Evolutionary conservation across 2,888 invertebrate species (phyloP), one percentile per base, ranked within the genome.

Genomic region (Nomada fucata): DNA sequence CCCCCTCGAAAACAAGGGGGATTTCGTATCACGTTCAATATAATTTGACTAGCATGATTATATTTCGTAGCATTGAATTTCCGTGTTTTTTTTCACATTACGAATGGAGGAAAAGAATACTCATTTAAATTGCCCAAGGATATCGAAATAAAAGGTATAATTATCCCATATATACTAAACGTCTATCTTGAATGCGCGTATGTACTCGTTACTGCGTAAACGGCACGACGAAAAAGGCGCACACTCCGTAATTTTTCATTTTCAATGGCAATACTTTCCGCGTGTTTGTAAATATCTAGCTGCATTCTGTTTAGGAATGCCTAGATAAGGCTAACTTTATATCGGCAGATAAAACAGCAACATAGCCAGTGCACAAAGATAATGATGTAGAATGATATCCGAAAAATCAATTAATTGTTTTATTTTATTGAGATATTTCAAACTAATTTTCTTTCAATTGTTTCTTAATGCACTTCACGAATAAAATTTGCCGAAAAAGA

Each of bases 161-260:
- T 59, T 77, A 57, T 18, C 52, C 26, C 70, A 83, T 74, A 70
- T 61, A 67, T 71, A 59, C 29, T 73, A 61, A 67, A 36, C n/a
- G 36, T 53, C 0, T 0, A n/a, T 64, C 59, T 59, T 47, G 61
- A 80, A 47, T 36, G 23, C 2, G 3, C n/a, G 47, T 47, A 18
- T 42, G 55, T 55, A 53, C 23, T n/a, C 15, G 3, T 72, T 72
- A 44, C n/a, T 7, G 15, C 4, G n/a, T 9, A 42, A 55, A 20
- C 18, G 13, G 13, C 53, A 20, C 26, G 42, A 36, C 18, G 23
- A 26, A 42, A 52, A 60, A 15, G 44, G 55, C 13, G 13, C 0
- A 23, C 5, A n/a, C 9, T 1, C 10, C 2, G 15, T 2, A n/a
- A 67, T 23, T 18, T 13, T 9, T 36, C 2, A 9, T n/a, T 13